phyloP scores from a whole-genome alignment of 2,888 invertebrate genomes.

The Carcina quercana region DNA sequence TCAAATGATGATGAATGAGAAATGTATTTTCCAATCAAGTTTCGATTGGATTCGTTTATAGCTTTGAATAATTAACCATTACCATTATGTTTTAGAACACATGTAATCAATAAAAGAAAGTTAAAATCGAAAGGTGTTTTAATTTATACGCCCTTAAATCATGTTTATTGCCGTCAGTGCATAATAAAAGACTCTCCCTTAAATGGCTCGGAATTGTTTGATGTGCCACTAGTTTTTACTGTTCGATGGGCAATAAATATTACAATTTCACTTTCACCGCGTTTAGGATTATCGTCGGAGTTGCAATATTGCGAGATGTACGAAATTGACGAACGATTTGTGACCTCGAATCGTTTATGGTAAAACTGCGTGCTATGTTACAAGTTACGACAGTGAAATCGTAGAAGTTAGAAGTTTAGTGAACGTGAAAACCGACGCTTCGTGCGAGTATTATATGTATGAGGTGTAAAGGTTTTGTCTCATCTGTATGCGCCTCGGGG shows the following conservation, averaged over 20 bases:
- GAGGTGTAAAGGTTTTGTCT: constrained; percentile 27
- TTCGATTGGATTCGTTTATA: constrained; percentile 18
- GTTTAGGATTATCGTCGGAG: constrained; percentile 19
- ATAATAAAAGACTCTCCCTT: constrained; percentile 32
- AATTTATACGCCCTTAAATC: constrained; percentile 57
- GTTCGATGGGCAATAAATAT: constrained; percentile 34
- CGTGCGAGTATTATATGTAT: constrained; percentile 12
- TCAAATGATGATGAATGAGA: constrained; percentile 19
- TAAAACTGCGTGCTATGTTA: background rate
- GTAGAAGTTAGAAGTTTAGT: constrained; percentile 1
- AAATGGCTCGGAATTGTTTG: constrained; percentile 29
- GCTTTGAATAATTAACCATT: constrained; percentile 20
- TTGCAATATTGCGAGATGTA: constrained; percentile 1
- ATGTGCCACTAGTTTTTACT: constrained; percentile 31
- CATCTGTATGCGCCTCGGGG: constrained; percentile 44
- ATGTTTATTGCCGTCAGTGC: constrained; percentile 37
- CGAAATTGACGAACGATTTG: constrained; percentile 5
- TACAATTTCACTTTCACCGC: constrained; percentile 48
- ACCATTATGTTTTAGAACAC: constrained; percentile 35
- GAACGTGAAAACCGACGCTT: background rate
- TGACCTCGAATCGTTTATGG: constrained; percentile 5
- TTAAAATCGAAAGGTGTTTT: constrained; percentile 41
- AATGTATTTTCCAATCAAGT: constrained; percentile 22
- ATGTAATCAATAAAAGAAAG: constrained; percentile 40
- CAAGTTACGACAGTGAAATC: constrained; percentile 5